phyloP scores from a whole-genome alignment of 1,140 invertebrate genomes.

The Lineus longissimus region DNA sequence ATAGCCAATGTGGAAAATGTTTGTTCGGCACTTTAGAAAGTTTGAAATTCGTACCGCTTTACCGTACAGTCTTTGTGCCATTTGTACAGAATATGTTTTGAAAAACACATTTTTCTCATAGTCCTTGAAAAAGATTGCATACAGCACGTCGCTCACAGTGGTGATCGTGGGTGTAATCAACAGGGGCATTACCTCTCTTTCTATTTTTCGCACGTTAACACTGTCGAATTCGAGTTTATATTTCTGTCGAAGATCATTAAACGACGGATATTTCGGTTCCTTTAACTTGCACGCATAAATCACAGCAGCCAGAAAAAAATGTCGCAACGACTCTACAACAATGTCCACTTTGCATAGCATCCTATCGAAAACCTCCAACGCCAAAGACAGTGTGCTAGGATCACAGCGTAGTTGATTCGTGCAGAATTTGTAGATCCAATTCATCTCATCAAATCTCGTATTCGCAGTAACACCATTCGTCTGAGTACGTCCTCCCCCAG shows the following conservation, averaged over 20 bases:
- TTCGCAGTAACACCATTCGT: constrained; percentile 2
- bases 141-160: neutral
- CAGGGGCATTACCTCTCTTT: neutral
- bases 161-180: constrained; percentile 1
- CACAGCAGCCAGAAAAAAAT: neutral
- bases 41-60: neutral
- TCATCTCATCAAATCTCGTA: neutral
- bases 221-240: neutral
- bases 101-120: neutral
- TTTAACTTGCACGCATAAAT: constrained; percentile 5
- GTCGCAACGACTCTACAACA: neutral
- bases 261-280: neutral
- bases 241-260: neutral
- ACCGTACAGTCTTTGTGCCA: neutral
- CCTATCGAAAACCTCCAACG: neutral
- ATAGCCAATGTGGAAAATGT: constrained; percentile 5
- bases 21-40: neutral
- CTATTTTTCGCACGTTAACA: neutral
- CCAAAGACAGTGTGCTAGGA: neutral
- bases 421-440: constrained; percentile 2
- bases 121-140: constrained; percentile 3
- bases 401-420: neutral
- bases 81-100: neutral
- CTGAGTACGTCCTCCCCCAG: neutral
- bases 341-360: neutral